Percentiles rank a stretch among this genome's conserved stretches.
These are phyloP conservation scores for Plestiodon gilberti DNA, from an alignment of 2,113 vertebrate species.

Conservation along the genomic window DNA sequence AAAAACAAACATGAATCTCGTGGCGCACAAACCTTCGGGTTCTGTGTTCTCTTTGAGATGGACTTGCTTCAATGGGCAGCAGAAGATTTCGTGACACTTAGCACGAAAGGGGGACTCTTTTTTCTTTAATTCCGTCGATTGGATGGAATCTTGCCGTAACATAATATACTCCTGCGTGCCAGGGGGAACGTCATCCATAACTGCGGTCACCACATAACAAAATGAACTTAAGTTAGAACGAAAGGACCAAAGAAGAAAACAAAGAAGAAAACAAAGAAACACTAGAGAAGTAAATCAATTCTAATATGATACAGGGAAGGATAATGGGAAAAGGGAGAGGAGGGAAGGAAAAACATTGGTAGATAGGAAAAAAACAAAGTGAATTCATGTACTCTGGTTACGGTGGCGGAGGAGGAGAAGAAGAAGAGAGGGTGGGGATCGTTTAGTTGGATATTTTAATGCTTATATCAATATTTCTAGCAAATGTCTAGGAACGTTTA, in stretches of 20 bases:
- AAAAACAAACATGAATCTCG: slow-evolving; percentile 82
- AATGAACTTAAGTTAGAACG: slow-evolving; percentile 94
- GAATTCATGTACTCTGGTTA: slow-evolving; percentile 6
- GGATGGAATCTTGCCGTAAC: slow-evolving; percentile 99
- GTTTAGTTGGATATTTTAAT: slow-evolving; percentile 25
- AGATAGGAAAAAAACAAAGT: slow-evolving; percentile 37
- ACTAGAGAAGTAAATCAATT: slow-evolving; percentile 66
- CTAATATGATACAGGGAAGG: slow-evolving; percentile 45
- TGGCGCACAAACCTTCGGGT: slow-evolving; percentile 96
- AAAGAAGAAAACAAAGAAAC: neutral
- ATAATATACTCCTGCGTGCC: slow-evolving; percentile 99
- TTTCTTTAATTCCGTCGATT: slow-evolving; percentile 99
- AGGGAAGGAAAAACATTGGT: slow-evolving; percentile 18
- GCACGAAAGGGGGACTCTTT: slow-evolving; percentile 99
- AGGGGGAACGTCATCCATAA: slow-evolving; percentile 98
- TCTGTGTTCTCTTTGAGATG: slow-evolving; percentile 97
- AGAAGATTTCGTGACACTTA: slow-evolving; percentile 99
- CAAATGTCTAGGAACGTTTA: slow-evolving; percentile 36
- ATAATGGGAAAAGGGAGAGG: slow-evolving; percentile 35
- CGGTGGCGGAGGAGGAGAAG: slow-evolving; percentile 17
- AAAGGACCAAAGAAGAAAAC: slow-evolving; percentile 55
- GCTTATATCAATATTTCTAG: slow-evolving; percentile 31
- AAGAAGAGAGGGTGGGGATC: slow-evolving; percentile 9
- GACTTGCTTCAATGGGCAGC: slow-evolving; percentile 99
- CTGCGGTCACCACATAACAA: slow-evolving; percentile 97